Evolutionary conservation across 2,113 vertebrate species (phyloP).

Genomic region (Mugil cephalus): DNA sequence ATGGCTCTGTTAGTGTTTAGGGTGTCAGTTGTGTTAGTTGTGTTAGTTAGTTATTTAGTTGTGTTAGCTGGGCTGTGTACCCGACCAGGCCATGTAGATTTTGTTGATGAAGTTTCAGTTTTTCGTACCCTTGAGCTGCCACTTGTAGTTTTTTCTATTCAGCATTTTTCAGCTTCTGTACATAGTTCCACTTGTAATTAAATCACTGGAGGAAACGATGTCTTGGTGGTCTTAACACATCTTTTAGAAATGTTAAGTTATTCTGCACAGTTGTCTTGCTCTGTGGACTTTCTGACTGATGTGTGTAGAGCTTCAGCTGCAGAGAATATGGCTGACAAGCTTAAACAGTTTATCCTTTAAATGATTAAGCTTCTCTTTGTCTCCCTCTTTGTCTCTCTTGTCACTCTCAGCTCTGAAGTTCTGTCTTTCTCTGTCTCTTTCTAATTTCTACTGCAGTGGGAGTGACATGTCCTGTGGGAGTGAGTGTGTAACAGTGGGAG

Average conservation of each 20-base stretch:
- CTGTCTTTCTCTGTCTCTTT: background rate
- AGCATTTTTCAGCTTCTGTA: background rate
- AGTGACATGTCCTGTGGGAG: constrained; percentile 55
- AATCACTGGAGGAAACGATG: constrained; percentile 10
- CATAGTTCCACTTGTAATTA: constrained; percentile 2
- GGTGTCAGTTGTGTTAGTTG: too few species aligned
- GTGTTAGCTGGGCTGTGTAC: too few species aligned
- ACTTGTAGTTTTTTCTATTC: background rate
- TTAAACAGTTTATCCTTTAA: constrained; percentile 41
- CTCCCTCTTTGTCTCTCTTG: constrained; percentile 29
- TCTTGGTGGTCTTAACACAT: background rate
- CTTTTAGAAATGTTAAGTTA: background rate
- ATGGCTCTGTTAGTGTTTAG: too few species aligned
- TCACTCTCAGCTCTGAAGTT: constrained; percentile 28
- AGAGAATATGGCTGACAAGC: constrained; percentile 11
- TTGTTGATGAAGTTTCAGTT: too few species aligned
- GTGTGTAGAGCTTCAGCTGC: constrained; percentile 14
- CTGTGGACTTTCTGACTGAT: background rate
- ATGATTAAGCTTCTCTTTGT: constrained; percentile 31
- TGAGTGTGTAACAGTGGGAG: constrained; percentile 35
- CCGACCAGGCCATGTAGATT: too few species aligned
- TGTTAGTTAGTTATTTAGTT: too few species aligned
- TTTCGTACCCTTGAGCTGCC: too few species aligned
- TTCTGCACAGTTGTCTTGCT: background rate
- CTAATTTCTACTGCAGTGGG: constrained; percentile 45